Base-by-base conservation (phyloP, 2,797 vertebrate species). In the Argyrosomus regius region DNA sequence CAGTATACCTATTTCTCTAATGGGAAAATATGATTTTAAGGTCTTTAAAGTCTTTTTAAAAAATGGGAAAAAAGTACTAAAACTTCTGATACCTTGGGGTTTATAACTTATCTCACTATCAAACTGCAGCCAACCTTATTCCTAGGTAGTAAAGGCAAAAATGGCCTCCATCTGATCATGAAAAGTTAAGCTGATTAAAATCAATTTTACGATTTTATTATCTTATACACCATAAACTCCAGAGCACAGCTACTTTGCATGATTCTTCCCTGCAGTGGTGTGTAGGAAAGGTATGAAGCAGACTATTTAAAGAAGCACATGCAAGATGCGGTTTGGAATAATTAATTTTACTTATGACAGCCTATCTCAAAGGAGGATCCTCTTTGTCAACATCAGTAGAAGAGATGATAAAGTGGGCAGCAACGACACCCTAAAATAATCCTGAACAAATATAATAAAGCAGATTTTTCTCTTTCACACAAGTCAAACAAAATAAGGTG, bases 281-380 rank as follows among this genome's bases (percentile, higher is more conserved):
- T 77, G 58, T 3, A 45, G 31, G 39, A 78, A 79, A 75, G 49
- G 22, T 76, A 64, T 35, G 16, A 52, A 61, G 57, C 2, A 41
- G 18, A 31, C 80, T 84, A 86, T 85, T 89, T 87, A 79, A 88
- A 84, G 84, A 77, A 71, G 20, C 54, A 54, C 50, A 68, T 43
- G 9, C 59, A 75, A 77, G 70, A 74, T 74, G 70, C 26, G 71
- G 72, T 68, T 89, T 75, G 61, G 62, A 89, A 78, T 72, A 77
- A 75, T 82, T 81, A 24, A 73, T 84, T 85, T 78, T 57, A 80
- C 43, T 77, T 57, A 46, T 69, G 81, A 85, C 75, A 84, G 72
- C 45, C 31, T 0, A 48, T 69, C 72, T 83, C 70, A 80, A 75
- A 87, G 68, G 59, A 91, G 59, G 53, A 81, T 78, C 71, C 45